Base-by-base conservation (phyloP, 2,888 invertebrate genomes). In the Brachynemurus nebulosus region DNA sequence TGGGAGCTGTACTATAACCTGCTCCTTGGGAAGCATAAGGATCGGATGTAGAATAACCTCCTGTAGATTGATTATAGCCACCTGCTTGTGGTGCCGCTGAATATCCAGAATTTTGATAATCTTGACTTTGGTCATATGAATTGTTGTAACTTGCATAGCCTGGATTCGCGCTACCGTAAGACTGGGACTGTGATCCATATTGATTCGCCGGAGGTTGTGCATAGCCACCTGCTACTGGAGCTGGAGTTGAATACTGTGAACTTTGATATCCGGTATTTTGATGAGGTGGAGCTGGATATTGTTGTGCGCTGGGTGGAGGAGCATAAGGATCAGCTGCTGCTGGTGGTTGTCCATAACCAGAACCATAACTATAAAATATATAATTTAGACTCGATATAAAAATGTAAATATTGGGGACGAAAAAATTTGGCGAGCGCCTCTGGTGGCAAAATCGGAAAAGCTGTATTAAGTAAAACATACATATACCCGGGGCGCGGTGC, bases 21-120 rank as follows among this genome's bases (percentile, higher is more conserved):
- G 23, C 37, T n/a, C 37, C 25, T 20, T 49, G 48, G 11, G 46
- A 44, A 7, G 46, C 44, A 4, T 51, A 50, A 40, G 52, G 46
- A 37, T 52, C 51, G 6, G 48, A 44, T 19, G 46, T 47, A 23
- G 46, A 37, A 18, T 50, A 50, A 20, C 50, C 50, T 8, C 47
- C 48, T 2, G 37, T 37, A 8, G 38, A 38, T 18, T 44, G 44
- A 25, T 27, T 38, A 14, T 44, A 44, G 12, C 44, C 38, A 19
- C 37, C 37, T 6, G 19, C 1, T 3, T 18, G 12, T 3, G 21
- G 25, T 14, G 34, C 20, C n/a, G 35, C 42, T 4, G 35, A 35
- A 33, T 42, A 42, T n/a, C 42, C 42, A 4, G 34, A 19, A 33
- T 27, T 44, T 38, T 38, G 37, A 30, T 44, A 44, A 12, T 44